These are phyloP conservation scores for Falco columbarius DNA, from an alignment of 2,797 vertebrate genomes.

Conservation along the genomic window DNA sequence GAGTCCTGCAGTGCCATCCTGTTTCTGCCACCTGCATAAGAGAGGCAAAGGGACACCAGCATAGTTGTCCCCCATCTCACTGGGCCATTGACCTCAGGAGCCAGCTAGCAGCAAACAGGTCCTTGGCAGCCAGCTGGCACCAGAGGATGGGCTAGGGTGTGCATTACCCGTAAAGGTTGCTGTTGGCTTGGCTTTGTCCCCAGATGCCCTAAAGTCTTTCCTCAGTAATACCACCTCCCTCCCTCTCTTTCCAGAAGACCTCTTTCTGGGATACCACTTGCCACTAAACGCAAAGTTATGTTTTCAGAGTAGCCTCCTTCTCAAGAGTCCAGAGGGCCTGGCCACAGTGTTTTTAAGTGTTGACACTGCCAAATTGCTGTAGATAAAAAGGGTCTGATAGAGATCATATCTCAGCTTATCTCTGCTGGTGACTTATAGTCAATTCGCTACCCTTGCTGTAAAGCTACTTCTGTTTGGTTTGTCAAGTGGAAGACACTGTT, in stretches of 20 bases:
- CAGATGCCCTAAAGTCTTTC: not conserved
- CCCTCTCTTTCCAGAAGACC: not conserved
- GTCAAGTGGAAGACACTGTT: not conserved
- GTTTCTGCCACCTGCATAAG: not conserved
- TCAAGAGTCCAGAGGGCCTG: not conserved
- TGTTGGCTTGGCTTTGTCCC: not conserved
- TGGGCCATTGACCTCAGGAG: not conserved
- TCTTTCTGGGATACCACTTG: not conserved
- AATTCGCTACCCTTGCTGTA: not conserved
- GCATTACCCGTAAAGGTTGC: not conserved
- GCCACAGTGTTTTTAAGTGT: not conserved
- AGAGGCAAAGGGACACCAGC: not conserved
- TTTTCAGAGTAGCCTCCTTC: not conserved
- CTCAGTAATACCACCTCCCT: not conserved
- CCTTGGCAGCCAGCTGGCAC: not conserved
- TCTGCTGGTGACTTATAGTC: not conserved
- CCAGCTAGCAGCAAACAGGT: not conserved
- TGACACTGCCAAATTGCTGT: not conserved
- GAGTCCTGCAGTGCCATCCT: not conserved
- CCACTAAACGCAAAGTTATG: not conserved
- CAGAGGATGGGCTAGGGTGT: not conserved
- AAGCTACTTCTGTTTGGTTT: not conserved
- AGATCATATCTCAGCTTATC: not conserved
- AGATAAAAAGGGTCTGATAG: not conserved
- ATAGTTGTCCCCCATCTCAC: not conserved